Base-by-base conservation (phyloP, 2,113 vertebrate genomes). In the Phylloscopus trochiloides region DNA sequence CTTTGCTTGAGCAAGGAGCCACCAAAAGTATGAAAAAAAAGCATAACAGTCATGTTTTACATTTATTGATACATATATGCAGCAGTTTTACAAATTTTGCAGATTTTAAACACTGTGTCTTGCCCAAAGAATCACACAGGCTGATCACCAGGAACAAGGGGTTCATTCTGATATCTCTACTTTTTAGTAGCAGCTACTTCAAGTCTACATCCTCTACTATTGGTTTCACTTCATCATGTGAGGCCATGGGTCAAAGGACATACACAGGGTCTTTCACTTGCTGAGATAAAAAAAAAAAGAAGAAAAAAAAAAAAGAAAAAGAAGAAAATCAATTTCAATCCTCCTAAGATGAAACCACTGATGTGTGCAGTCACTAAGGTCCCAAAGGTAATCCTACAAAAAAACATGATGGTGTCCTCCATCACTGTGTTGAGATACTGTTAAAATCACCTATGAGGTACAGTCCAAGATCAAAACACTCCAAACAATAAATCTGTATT, bases 261-360 rank as follows among this genome's bases (percentile, higher is more conserved):
- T 2, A 59, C n/a, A 90, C 58, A 54, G 84, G 90, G 91, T 96
- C 92, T 96, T 92, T 90, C 88, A 71, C 86, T 73, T 77, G 92
- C 91, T 96, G 61, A 95, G 90, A 94, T 25, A 70, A 25, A 48
- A 50, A 31, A 31, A 54, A 52, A 52, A 52, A 54, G 29, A 29
- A 28, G 17, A 86, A 74, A 62, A 61, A 82, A 18, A 66, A 18
- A 59, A 57, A 10, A 50, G 0, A 77, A 70, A 54, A 80, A 67
- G 2, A 96, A 84, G 45, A 97, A 97, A 97, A 97, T 97, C 96
- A 96, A 97, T 97, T 97, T 96, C 96, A 97, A 90, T 94, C 94
- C 95, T 94, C 78, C 75, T 82, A 96, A 96, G 81, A 97, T 96
- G 97, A 96, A 97, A 96, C 93, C 88, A 96, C 88, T 97, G 92